A percentile compares a stretch with the other conserved stretches of the same genome.
Conservation (phyloP, 1,140 invertebrate genomes). For the Acyrthosiphon pisum region DNA sequence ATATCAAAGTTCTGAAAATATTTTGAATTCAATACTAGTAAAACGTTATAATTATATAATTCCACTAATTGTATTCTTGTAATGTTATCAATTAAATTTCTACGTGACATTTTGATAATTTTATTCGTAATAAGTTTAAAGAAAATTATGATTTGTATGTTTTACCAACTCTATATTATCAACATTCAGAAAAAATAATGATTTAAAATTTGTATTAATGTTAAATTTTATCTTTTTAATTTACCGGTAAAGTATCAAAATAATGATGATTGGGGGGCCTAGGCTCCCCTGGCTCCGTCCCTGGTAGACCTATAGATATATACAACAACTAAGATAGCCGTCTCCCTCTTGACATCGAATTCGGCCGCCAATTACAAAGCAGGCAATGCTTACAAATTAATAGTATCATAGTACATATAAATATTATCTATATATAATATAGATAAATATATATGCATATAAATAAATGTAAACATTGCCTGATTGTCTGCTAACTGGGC, state of each 20-base stretch:
- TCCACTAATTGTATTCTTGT: neutral
- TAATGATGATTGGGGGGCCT: too few species aligned
- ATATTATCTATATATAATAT: too few species aligned
- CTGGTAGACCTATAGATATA: too few species aligned
- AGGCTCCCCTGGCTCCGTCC: rapidly evolving
- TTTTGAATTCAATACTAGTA: neutral
- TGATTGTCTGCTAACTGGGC: too few species aligned
- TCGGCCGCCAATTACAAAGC: too few species aligned
- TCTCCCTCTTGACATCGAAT: too few species aligned
- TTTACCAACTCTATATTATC: neutral
- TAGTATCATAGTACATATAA: too few species aligned
- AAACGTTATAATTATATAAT: neutral
- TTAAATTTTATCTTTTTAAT: neutral
- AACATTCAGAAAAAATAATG: neutral
- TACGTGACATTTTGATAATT: neutral
- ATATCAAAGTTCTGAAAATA: neutral
- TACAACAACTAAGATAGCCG: too few species aligned
- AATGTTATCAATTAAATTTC: neutral
- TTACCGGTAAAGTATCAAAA: neutral
- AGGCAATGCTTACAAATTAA: too few species aligned
- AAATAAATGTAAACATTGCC: too few species aligned
- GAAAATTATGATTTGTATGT: neutral
- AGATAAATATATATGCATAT: too few species aligned
- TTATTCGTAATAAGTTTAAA: neutral
- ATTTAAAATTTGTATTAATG: slow-evolving; percentile 6